Evolutionary conservation across 1,140 invertebrate genomes (phyloP).

Genomic region (Listronotus bonariensis): DNA sequence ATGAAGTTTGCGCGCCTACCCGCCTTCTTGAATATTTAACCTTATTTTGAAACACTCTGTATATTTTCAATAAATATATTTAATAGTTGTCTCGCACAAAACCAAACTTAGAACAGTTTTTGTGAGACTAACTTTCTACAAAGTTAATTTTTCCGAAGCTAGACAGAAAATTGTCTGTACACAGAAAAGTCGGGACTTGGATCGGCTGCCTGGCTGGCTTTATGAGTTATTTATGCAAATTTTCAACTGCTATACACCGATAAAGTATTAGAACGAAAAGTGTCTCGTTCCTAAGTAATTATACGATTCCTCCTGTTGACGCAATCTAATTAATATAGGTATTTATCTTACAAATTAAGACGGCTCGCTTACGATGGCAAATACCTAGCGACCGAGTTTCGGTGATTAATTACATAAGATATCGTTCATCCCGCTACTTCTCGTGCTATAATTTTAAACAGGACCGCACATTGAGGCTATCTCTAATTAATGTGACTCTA

Average conservation of each 20-base stretch:
- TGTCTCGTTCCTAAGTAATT: conserved; percentile 55
- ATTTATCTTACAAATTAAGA: conserved; percentile 58
- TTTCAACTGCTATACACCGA: conserved; percentile 44
- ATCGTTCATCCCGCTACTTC: conserved; percentile 47
- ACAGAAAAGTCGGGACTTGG: conserved; percentile 21
- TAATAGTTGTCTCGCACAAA: no score
- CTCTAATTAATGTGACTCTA: no score
- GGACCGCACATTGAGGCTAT: neutral
- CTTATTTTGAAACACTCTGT: no score
- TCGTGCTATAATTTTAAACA: conserved; percentile 19
- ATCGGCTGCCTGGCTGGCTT: conserved; percentile 32
- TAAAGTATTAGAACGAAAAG: conserved; percentile 57
- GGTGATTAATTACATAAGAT: conserved; percentile 57
- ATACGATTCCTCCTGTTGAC: conserved; percentile 55
- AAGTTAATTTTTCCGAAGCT: conserved; percentile 17
- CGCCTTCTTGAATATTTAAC: no score
- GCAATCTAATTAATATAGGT: conserved; percentile 57
- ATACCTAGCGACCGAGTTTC: conserved; percentile 51
- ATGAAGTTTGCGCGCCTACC: no score
- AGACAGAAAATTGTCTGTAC: conserved; percentile 20
- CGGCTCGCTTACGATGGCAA: conserved; percentile 54
- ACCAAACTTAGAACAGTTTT: no score
- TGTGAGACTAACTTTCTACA: neutral
- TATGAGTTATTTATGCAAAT: conserved; percentile 41
- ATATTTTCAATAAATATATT: no score